These are phyloP conservation scores for Cotesia vestalis DNA, from an alignment of 1,140 invertebrate species.

Conservation along the genomic window DNA sequence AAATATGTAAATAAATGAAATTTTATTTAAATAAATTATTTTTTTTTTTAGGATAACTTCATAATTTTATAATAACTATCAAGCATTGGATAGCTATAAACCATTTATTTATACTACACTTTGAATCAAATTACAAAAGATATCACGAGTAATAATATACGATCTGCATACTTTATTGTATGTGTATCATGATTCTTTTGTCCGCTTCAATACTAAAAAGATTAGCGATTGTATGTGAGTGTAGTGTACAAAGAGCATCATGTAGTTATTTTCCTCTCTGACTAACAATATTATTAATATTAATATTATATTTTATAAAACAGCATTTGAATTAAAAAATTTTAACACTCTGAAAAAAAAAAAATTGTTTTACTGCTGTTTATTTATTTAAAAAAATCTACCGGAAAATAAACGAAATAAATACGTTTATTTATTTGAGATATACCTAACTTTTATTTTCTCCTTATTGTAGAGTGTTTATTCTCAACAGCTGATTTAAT, in stretches of 20 bases:
- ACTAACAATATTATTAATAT: slow-evolving; percentile 18
- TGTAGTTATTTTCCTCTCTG: slow-evolving; percentile 1
- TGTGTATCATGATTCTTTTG: slow-evolving; percentile 17
- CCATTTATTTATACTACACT: slow-evolving; percentile 10
- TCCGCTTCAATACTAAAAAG: background rate
- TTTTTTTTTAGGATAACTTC: too few relatives aligned
- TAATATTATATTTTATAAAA: slow-evolving; percentile 11
- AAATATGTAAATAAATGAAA: background rate
- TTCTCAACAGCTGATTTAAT: slow-evolving; percentile 23
- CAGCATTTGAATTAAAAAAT: too few relatives aligned
- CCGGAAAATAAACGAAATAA: too few relatives aligned
- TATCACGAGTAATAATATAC: background rate
- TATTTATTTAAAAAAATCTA: too few relatives aligned
- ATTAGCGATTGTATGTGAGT: slow-evolving; percentile 8
- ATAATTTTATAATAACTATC: too few relatives aligned
- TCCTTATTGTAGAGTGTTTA: background rate
- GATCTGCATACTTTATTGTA: background rate
- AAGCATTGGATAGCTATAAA: too few relatives aligned
- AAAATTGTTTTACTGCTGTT: too few relatives aligned
- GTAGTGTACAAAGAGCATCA: slow-evolving; percentile 24
- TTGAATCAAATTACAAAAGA: slow-evolving; percentile 3
- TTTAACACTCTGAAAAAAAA: too few relatives aligned
- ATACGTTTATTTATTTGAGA: too few relatives aligned
- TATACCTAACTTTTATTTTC: too few relatives aligned
- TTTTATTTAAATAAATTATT: background rate